Base-by-base conservation (phyloP, 1,140 invertebrate species). In the Drosophila seguyi region DNA sequence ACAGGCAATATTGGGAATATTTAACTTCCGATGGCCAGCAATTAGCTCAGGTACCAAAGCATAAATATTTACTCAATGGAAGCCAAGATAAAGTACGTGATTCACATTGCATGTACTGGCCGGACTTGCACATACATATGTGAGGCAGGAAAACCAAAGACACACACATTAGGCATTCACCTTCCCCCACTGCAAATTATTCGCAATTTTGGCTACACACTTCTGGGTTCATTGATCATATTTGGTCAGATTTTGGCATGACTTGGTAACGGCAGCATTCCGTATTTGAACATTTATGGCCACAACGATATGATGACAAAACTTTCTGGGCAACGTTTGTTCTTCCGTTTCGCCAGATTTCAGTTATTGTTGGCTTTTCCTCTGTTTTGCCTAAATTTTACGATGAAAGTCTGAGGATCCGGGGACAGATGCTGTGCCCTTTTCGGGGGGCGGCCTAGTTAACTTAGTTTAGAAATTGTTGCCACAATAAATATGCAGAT, bases 381-480 rank as follows among this genome's bases (percentile, higher is more conserved):
- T 71, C 36, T 38, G 61, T 74, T 79, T 81, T 78, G 77, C 74
- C 84, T 85, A 85, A 39, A 81, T 78, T 69, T 50, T 16, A 75
- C 44, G 44, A 34, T 67, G 62, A 16, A 29, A 69, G 38, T 44
- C 45, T 22, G 22, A 8, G 16, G 38, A 11, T 22, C 8, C 11
- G 38, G 38, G 25, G 53, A 29, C 18, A 20, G 31, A 36, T 16
- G 31, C 13, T 53, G 25, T n/a, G 31, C 14, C 27, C n/a, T 48
- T 57, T 75, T 63, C 27, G 44, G 53, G 44, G 53, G 44, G 34
- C 29, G 31, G 38, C 22, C 45, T 34, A 80, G 74, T 81, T 85
- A 85, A 85, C 77, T 85, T 85, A 85, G 77, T 81, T 85, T 78
- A 71, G 77, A 78, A 85, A 85, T 85, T 81, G 82, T 85, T 85